Evolutionary conservation across 2,888 invertebrate species (phyloP).

Genomic region (Hermaeophaga mercurialis): DNA sequence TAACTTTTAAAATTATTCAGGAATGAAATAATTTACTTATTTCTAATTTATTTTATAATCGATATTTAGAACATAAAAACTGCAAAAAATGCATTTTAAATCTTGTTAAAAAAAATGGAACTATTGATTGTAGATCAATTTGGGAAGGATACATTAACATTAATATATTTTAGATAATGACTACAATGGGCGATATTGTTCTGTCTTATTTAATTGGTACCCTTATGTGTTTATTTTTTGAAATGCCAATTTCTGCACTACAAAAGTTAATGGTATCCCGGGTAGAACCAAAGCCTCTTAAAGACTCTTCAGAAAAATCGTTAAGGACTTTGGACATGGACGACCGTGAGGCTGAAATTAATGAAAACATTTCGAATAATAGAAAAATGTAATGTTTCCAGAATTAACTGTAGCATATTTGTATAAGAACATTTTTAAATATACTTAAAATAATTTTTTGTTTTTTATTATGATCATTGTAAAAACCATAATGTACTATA

Average conservation of each 20-base stretch:
- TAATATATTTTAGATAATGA: slow-evolving; percentile 36
- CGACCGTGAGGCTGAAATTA: neutral
- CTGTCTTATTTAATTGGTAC: slow-evolving; percentile 44
- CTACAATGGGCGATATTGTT: slow-evolving; percentile 39
- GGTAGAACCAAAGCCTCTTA: neutral
- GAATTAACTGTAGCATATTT: no score
- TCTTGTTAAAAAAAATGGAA: no score
- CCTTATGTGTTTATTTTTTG: slow-evolving; percentile 46
- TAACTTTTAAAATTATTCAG: neutral
- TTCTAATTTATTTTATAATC: neutral
- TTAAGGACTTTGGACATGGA: slow-evolving; percentile 28
- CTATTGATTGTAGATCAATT: neutral
- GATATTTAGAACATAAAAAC: neutral
- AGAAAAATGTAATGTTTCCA: no score
- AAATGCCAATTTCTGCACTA: slow-evolving; percentile 49
- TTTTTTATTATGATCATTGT: no score
- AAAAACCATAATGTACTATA: no score
- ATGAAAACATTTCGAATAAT: no score
- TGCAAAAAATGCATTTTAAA: neutral
- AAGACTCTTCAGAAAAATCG: slow-evolving; percentile 28
- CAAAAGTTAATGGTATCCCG: slow-evolving; percentile 42
- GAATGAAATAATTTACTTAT: neutral
- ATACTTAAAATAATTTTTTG: no score
- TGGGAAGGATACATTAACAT: neutral
- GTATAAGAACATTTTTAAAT: no score